Percentiles rank a stretch among this genome's conserved stretches.
Evolutionary conservation across 2,888 invertebrate species (phyloP).

Genomic region (Synanthedon formicaeformis): DNA sequence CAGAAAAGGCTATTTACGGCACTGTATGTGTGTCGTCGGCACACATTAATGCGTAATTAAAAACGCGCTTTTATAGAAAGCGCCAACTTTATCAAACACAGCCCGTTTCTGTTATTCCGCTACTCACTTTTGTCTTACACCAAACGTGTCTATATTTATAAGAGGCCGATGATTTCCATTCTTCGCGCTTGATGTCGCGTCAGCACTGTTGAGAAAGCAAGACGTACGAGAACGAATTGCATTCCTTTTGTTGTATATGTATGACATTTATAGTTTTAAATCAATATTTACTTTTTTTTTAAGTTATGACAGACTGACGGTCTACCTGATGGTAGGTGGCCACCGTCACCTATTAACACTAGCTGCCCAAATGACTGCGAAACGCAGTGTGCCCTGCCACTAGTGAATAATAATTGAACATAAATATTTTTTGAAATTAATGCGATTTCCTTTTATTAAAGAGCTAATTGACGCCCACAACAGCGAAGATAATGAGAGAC

Average conservation of each 20-base stretch:
- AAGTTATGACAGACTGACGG: too few relatives aligned
- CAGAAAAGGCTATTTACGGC: too few relatives aligned
- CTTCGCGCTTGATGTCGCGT: slow-evolving; percentile 34
- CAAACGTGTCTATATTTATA: slow-evolving; percentile 31
- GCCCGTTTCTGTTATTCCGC: background rate
- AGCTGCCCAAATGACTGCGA: too few relatives aligned
- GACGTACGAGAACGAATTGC: slow-evolving; percentile 10
- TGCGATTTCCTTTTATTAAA: slow-evolving; percentile 8
- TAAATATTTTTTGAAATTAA: background rate
- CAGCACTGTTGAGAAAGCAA: slow-evolving; percentile 33
- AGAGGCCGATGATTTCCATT: slow-evolving; percentile 36
- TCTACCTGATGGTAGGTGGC: too few relatives aligned
- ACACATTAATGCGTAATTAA: too few relatives aligned
- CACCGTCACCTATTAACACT: too few relatives aligned
- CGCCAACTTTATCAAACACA: too few relatives aligned
- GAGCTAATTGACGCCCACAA: slow-evolving; percentile 12
- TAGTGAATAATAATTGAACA: background rate
- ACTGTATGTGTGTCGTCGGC: slow-evolving; percentile 10
- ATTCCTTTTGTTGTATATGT: slow-evolving; percentile 3
- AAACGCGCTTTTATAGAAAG: too few relatives aligned
- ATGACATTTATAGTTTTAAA: too few relatives aligned
- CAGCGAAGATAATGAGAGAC: slow-evolving; percentile 31
- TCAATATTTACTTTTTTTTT: background rate
- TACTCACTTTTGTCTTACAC: slow-evolving; percentile 6
- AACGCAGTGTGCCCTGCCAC: too few relatives aligned